phyloP scores from a whole-genome alignment of 2,797 vertebrate genomes.

The Loriculus beryllinus region DNA sequence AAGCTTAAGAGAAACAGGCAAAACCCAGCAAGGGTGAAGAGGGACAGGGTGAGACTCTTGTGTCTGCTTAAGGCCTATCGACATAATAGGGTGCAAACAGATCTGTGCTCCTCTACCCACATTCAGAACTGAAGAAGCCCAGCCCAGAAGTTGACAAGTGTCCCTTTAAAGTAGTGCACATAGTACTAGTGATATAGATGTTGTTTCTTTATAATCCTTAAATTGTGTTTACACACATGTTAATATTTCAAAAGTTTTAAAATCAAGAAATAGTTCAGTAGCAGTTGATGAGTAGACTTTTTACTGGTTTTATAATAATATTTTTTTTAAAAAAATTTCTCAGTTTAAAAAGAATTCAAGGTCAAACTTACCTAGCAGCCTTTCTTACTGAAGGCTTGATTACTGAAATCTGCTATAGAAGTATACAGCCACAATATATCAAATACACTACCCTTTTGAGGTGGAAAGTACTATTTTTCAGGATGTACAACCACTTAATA shows the following conservation, averaged over 20 bases:
- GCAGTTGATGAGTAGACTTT: background rate
- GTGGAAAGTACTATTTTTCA: background rate
- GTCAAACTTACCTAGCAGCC: background rate
- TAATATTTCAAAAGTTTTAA: conserved; percentile 4
- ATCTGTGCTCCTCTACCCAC: background rate
- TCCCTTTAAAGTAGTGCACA: conserved; percentile 65
- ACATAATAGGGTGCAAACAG: background rate
- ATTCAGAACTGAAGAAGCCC: background rate
- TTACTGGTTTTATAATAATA: background rate
- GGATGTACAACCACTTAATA: background rate
- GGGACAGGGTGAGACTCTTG: background rate
- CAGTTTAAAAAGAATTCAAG: background rate
- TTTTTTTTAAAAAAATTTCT: background rate
- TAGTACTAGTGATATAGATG: conserved; percentile 34
- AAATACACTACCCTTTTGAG: background rate
- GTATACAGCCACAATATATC: background rate
- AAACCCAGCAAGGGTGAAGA: background rate
- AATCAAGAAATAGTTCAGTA: background rate
- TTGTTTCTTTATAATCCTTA: conserved; percentile 2
- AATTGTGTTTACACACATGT: background rate
- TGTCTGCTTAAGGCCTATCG: background rate
- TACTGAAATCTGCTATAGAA: background rate
- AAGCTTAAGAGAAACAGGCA: background rate
- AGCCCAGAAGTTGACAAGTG: conserved; percentile 46
- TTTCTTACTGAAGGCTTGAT: background rate